Base-by-base conservation (phyloP, 37 sponge, comb jelly and placozoan genomes). In the Aphrocallistes beatrix region DNA sequence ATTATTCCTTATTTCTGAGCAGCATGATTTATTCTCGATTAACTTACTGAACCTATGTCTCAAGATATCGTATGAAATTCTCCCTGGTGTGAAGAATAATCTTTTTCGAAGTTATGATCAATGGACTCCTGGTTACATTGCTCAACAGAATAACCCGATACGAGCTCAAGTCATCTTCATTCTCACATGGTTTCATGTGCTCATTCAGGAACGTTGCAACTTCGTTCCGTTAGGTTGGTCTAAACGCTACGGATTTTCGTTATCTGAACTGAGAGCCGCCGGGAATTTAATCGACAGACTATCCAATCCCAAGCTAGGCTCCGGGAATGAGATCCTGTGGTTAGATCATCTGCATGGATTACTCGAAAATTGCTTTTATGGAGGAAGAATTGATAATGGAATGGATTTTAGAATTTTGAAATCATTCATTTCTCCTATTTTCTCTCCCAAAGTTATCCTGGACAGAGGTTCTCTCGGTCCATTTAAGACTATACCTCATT, bases 141-240 rank as follows among this genome's bases (percentile, higher is more conserved):
- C 84, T 17, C 84, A 91, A 25, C 91, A 91, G 0, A 69, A 88
- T 34, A 85, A 86, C 1, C 83, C 89, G 0, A 37, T 84, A 8
- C 51, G 94, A 37, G 75, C 94, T 49, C 96, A 95, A 50, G 88
- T 96, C 0, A 88, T 94, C 21, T 98, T 98, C 85, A 87, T 90
- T 37, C 88, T 95, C 82, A 93, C 99, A 0, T 98, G 99, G 99
- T 92, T 98, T 85, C 99, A 98, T 88, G 99, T 94, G 36, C 88
- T 98, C 36, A 90, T 98, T 37, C 99, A 98, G 84, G 99, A 98
- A 88, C 87, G 99, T 45, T 85, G 99, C 34, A 88, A 82, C 32
- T 92, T 87, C 84, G 94, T 98, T 8, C 99, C 99, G 10, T 92
- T 94, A 51, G 99, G 99, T 19, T 98, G 99, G 99, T 91, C 96